These are phyloP conservation scores for Macroramphosus scolopax DNA, from an alignment of 2,797 vertebrate genomes.

Conservation along the genomic window DNA sequence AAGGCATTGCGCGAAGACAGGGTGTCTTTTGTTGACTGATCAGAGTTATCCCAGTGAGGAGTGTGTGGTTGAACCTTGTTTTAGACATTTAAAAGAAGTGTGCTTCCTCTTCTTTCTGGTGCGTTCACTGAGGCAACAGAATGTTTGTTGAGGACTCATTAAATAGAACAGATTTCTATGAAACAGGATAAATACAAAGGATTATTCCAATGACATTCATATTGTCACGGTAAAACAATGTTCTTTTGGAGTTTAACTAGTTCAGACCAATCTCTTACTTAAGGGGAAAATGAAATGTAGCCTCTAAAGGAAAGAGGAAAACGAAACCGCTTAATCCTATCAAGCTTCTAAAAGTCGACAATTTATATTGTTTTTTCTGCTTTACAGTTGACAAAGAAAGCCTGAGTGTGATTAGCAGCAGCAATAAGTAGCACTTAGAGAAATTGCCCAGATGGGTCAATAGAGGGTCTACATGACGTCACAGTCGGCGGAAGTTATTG, in stretches of 20 bases:
- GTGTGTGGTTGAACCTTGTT: slow-evolving; percentile 25
- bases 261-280: too few relatives aligned
- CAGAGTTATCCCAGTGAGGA: slow-evolving; percentile 37
- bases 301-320: slow-evolving; percentile 41
- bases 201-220: not conserved
- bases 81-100: slow-evolving; percentile 40
- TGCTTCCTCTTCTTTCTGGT: too few relatives aligned
- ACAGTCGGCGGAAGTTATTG: too few relatives aligned
- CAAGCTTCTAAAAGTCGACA: slow-evolving; percentile 13
- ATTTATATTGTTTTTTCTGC: slow-evolving; percentile 36
- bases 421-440: slow-evolving; percentile 44
- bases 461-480: not conserved
- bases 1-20: slow-evolving; percentile 60
- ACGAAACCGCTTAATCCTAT: slow-evolving; percentile 41
- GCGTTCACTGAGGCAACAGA: too few relatives aligned
- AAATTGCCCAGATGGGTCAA: slow-evolving; percentile 55
- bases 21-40: slow-evolving; percentile 66
- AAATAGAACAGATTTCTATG: not conserved
- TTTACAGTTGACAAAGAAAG: slow-evolving; percentile 38
- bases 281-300: slow-evolving; percentile 8
- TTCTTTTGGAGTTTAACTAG: too few relatives aligned
- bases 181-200: not conserved
- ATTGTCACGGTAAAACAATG: too few relatives aligned
- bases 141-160: not conserved
- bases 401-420: slow-evolving; percentile 39